phyloP scores from a whole-genome alignment of 92 coral and sea anemone species.

The Parazoanthus darwini region DNA sequence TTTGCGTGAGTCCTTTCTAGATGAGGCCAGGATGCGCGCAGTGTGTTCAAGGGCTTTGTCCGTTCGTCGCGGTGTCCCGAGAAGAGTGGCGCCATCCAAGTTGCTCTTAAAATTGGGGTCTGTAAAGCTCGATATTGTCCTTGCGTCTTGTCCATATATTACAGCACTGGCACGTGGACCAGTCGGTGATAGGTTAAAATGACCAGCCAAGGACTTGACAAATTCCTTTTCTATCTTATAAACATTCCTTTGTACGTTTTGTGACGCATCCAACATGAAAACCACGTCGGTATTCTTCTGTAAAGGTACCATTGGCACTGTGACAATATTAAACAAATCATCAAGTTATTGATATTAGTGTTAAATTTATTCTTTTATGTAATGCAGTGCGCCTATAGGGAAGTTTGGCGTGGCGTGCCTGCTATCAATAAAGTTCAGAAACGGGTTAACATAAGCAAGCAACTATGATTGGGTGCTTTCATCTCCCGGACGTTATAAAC shows the following conservation, averaged over 20 bases:
- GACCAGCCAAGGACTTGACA: constrained; percentile 47
- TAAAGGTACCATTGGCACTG: constrained; percentile 31
- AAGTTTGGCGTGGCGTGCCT: neutral
- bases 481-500: too few relatives aligned
- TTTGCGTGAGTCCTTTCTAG: constrained; percentile 21
- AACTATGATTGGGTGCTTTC: too few relatives aligned
- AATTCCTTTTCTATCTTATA: constrained; percentile 51
- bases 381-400: neutral
- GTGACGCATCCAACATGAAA: constrained; percentile 59
- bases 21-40: constrained; percentile 24
- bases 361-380: too few relatives aligned
- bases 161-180: constrained; percentile 43
- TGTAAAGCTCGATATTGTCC: constrained; percentile 26
- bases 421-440: too few relatives aligned
- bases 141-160: constrained; percentile 33
- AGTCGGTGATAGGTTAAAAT: constrained; percentile 29
- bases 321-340: neutral
- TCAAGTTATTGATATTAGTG: neutral
- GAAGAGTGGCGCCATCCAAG: constrained; percentile 16
- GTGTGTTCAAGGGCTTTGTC: constrained; percentile 35
- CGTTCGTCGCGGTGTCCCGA: constrained; percentile 29
- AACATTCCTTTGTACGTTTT: constrained; percentile 33
- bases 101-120: constrained; percentile 28
- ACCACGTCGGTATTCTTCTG: constrained; percentile 43
- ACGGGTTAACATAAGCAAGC: too few relatives aligned